Evolutionary conservation across 2,888 invertebrate species (phyloP).

Genomic region (Ophonus ardosiacus): DNA sequence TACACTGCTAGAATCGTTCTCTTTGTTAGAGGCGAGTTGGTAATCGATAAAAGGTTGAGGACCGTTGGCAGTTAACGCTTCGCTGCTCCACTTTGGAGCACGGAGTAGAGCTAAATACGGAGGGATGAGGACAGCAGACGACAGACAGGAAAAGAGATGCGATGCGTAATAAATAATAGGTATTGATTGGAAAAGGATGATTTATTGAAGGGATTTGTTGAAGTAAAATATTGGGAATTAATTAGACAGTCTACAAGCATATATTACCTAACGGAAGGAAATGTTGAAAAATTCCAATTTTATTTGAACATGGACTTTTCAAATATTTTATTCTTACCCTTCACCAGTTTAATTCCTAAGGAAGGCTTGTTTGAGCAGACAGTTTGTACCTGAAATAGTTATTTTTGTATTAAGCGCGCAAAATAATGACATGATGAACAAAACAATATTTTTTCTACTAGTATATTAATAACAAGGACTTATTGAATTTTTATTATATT

Average conservation of each 20-base stretch:
- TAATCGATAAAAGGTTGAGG: slow-evolving; percentile 17
- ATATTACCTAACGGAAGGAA: not conserved
- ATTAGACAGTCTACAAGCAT: not conserved
- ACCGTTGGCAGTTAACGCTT: not conserved
- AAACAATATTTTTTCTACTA: too few relatives aligned
- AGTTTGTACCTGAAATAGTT: too few relatives aligned
- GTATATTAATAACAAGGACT: too few relatives aligned
- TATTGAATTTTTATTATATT: too few relatives aligned
- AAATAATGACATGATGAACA: too few relatives aligned
- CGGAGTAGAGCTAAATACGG: not conserved
- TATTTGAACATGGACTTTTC: too few relatives aligned
- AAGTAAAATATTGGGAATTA: not conserved
- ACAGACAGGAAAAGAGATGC: not conserved
- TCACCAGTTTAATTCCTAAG: too few relatives aligned
- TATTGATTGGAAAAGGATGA: not conserved
- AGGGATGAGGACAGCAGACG: not conserved
- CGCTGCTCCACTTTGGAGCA: not conserved
- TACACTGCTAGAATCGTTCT: not conserved
- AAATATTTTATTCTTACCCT: too few relatives aligned
- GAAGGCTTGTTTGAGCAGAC: too few relatives aligned
- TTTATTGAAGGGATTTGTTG: not conserved
- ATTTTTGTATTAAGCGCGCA: too few relatives aligned
- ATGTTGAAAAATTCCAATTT: not conserved
- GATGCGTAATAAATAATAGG: not conserved
- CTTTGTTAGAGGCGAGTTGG: not conserved